phyloP scores from a whole-genome alignment of 2,113 vertebrate species.

The Theristicus caerulescens region DNA sequence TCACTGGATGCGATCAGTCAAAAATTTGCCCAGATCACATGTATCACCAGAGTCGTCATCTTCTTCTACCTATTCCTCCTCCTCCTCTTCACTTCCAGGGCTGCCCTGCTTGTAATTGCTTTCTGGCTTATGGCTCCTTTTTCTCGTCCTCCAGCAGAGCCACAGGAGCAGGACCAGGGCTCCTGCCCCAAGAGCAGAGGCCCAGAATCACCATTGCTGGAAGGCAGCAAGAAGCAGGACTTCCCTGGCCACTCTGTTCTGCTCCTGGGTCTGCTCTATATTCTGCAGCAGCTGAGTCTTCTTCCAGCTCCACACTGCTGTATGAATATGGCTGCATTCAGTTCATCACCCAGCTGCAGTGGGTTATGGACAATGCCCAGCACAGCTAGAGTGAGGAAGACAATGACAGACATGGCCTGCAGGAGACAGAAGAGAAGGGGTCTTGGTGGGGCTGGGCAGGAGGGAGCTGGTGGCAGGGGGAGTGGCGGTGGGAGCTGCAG shows the following conservation, averaged over 20 bases:
- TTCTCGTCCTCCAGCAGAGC: not conserved
- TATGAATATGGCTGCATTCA: not conserved
- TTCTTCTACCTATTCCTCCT: not conserved
- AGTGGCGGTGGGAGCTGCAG: accelerated
- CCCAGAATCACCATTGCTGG: not conserved
- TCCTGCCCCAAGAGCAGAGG: not conserved
- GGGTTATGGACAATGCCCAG: not conserved
- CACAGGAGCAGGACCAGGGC: not conserved
- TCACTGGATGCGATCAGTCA: accelerated
- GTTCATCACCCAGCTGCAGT: not conserved
- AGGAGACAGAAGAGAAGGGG: not conserved
- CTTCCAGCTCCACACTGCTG: not conserved
- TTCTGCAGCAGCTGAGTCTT: not conserved
- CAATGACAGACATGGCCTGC: not conserved
- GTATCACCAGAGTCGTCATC: accelerated
- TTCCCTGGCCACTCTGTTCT: not conserved
- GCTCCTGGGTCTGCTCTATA: not conserved
- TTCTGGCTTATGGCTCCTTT: not conserved
- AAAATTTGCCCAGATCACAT: not conserved
- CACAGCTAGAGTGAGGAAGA: not conserved
- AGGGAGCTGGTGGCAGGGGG: not conserved
- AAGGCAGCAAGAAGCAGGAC: not conserved
- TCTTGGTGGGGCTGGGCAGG: not conserved
- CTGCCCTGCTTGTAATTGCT: not conserved
- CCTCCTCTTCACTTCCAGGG: not conserved